Evolutionary conservation across 2,888 invertebrate genomes (phyloP).

Genomic region (Trissoscelio sp.): DNA sequence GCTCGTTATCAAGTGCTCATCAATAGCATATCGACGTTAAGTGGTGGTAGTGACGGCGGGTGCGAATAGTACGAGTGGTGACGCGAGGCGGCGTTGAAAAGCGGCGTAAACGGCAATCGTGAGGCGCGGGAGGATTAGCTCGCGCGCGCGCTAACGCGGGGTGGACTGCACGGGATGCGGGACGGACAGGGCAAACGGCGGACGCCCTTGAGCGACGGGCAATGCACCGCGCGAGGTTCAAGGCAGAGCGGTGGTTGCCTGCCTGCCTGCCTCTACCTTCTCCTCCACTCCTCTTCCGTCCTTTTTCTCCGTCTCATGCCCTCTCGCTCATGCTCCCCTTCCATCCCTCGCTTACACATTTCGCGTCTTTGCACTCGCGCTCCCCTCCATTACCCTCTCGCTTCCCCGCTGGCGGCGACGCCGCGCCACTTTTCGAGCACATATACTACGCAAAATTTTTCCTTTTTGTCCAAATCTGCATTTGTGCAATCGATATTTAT

Average conservation of each 20-base stretch:
- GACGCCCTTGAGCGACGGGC: slow-evolving; percentile 84
- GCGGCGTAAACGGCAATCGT: slow-evolving; percentile 63
- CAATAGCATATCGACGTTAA: slow-evolving; percentile 48
- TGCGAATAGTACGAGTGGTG: slow-evolving; percentile 45
- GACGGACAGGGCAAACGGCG: slow-evolving; percentile 76
- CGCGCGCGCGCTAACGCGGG: slow-evolving; percentile 36
- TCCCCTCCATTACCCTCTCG: slow-evolving; percentile 20
- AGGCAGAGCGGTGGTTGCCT: slow-evolving; percentile 82
- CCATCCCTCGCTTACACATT: slow-evolving; percentile 43
- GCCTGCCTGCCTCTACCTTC: slow-evolving; percentile 79
- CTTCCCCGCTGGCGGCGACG: slow-evolving; percentile 30
- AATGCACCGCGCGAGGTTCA: slow-evolving; percentile 83
- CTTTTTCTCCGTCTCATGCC: slow-evolving; percentile 37
- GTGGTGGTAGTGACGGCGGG: slow-evolving; percentile 35
- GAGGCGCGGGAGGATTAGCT: slow-evolving; percentile 67
- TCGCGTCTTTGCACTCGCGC: slow-evolving; percentile 54
- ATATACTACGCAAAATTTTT: slow-evolving; percentile 19
- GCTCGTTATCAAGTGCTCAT: slow-evolving; percentile 41
- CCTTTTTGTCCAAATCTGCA: slow-evolving; percentile 1
- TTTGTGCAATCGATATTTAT: slow-evolving; percentile 10
- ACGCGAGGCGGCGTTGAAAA: slow-evolving; percentile 60
- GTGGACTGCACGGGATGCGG: slow-evolving; percentile 59
- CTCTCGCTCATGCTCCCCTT: slow-evolving; percentile 56
- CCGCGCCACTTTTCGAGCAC: slow-evolving; percentile 51
- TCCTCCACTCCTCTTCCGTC: slow-evolving; percentile 43